A percentile compares a stretch with the other conserved stretches of the same genome.
These are phyloP conservation scores for Melanotaenia pygmaea DNA, from an alignment of 2,797 vertebrate species.

Conservation along the genomic window DNA sequence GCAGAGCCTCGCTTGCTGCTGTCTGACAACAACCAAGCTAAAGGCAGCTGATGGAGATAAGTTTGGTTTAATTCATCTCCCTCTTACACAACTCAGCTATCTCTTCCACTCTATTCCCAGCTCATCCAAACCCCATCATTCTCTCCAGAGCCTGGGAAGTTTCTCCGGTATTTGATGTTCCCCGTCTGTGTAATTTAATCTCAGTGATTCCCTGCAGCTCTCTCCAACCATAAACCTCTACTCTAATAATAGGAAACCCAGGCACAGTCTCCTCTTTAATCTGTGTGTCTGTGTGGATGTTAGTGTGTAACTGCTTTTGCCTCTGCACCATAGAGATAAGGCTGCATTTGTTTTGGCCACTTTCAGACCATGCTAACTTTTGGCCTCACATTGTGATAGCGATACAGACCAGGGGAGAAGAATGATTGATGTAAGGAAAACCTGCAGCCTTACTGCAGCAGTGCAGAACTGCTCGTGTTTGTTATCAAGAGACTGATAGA, in stretches of 20 bases:
- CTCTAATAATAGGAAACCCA: constrained; percentile 81
- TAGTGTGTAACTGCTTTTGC: constrained; percentile 51
- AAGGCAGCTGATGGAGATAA: constrained; percentile 26
- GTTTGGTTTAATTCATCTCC: constrained; percentile 43
- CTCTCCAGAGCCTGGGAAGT: constrained; percentile 63
- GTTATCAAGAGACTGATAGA: constrained; percentile 31
- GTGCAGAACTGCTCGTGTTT: constrained; percentile 27
- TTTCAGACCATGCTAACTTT: constrained; percentile 52
- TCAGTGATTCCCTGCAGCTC: constrained; percentile 79
- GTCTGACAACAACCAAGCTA: constrained; percentile 31
- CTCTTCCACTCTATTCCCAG: constrained; percentile 35
- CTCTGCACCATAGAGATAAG: constrained; percentile 75
- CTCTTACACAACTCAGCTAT: constrained; percentile 30
- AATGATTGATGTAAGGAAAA: constrained; percentile 32
- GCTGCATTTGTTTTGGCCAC: constrained; percentile 64
- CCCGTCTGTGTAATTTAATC: constrained; percentile 83
- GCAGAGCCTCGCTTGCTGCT: constrained; percentile 3
- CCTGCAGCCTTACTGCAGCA: constrained; percentile 18
- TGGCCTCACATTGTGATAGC: constrained; percentile 53
- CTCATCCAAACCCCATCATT: constrained; percentile 53
- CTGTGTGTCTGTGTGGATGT: constrained; percentile 67
- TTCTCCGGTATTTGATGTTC: constrained; percentile 80
- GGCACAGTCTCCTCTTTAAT: constrained; percentile 79
- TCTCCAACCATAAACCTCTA: constrained; percentile 77
- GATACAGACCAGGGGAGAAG: constrained; percentile 37